phyloP scores from a whole-genome alignment of 2,888 invertebrate species.

The Drosophila mercatorum region DNA sequence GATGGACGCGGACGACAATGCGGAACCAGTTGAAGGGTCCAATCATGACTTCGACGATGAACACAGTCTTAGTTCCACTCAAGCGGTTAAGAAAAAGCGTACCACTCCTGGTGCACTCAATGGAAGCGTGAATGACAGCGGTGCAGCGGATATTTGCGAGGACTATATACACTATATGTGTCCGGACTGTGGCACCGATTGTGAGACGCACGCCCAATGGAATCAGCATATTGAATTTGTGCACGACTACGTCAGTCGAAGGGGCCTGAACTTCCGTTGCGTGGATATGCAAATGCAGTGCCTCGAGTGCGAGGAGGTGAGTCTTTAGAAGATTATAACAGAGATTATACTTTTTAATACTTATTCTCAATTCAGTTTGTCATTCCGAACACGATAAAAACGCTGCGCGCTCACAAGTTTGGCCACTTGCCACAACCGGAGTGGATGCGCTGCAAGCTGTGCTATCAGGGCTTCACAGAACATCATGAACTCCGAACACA shows the following conservation, averaged over 20 bases:
- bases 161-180: conserved; percentile 80
- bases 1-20: conserved; percentile 47
- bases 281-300: conserved; percentile 77
- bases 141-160: conserved; percentile 64
- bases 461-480: conserved; percentile 68
- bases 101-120: conserved; percentile 5
- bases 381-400: conserved; percentile 66
- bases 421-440: conserved; percentile 74
- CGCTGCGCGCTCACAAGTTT: conserved; percentile 78
- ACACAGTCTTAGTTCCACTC: conserved; percentile 36
- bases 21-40: conserved; percentile 19
- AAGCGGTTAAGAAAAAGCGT: conserved; percentile 28
- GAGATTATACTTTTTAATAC: not conserved
- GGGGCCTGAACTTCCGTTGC: conserved; percentile 76
- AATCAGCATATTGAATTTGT: conserved; percentile 80
- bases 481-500: conserved; percentile 70
- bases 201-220: conserved; percentile 77
- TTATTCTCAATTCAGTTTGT: conserved; percentile 55
- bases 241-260: conserved; percentile 76
- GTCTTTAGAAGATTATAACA: not conserved
- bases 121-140: not conserved
- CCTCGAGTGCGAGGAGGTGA: conserved; percentile 75
- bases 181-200: conserved; percentile 80
- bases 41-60: conserved; percentile 52
- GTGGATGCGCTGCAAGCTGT: conserved; percentile 81